phyloP scores from a whole-genome alignment of 2,888 invertebrate species.

The Sesamia inferens region DNA sequence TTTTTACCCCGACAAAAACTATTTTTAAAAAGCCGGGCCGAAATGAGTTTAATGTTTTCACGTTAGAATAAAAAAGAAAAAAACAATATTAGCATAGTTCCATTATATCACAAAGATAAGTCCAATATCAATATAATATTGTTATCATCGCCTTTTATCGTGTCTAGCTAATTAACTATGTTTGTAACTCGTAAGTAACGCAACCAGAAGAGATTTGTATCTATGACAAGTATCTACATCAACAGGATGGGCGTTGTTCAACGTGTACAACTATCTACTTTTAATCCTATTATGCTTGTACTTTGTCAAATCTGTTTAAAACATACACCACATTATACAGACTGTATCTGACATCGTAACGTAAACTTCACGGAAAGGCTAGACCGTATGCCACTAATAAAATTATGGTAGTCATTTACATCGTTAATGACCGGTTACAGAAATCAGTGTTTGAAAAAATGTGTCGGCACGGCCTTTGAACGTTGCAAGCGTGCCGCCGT shows the following conservation, averaged over 20 bases:
- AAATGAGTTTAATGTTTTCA: not conserved
- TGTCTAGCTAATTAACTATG: not conserved
- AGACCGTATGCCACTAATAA: too few relatives aligned
- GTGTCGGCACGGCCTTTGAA: too few relatives aligned
- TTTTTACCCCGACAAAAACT: not conserved
- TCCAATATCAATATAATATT: slow-evolving; percentile 14
- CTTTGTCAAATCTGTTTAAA: not conserved
- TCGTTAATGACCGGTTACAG: too few relatives aligned
- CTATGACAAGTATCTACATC: not conserved
- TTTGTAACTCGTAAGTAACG: not conserved
- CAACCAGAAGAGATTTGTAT: not conserved
- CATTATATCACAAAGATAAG: slow-evolving; percentile 7
- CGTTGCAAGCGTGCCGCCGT: too few relatives aligned
- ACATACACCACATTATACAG: too few relatives aligned
- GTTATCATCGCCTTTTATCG: slow-evolving; percentile 1
- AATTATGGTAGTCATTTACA: too few relatives aligned
- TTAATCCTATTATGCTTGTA: too few relatives aligned
- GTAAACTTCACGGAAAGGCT: too few relatives aligned
- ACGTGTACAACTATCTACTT: not conserved
- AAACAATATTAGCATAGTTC: not conserved
- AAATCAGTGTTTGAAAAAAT: too few relatives aligned
- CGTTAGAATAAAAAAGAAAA: too few relatives aligned
- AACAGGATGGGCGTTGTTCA: not conserved
- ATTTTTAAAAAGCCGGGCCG: too few relatives aligned
- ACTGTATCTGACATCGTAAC: too few relatives aligned